A percentile compares a stretch with the other conserved stretches of the same genome.
Evolutionary conservation across 2,888 invertebrate species (phyloP).

Genomic region (Plebejus anna): DNA sequence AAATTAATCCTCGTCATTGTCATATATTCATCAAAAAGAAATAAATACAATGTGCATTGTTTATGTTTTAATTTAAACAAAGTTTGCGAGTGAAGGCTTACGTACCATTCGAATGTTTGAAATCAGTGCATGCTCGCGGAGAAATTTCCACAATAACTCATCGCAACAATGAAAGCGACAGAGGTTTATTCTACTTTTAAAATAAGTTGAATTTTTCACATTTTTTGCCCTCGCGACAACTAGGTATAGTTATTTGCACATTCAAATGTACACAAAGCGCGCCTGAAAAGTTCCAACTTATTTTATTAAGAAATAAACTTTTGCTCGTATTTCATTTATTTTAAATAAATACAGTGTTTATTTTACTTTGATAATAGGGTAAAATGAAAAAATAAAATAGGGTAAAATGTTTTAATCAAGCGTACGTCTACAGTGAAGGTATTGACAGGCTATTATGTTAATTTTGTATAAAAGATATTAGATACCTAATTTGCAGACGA

Average conservation of each 20-base stretch:
- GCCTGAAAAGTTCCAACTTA: slow-evolving; percentile 8
- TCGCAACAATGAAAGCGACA: slow-evolving; percentile 24
- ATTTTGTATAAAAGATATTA: neutral
- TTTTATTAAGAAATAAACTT: neutral
- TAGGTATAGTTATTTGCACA: neutral
- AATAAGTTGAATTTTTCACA: slow-evolving; percentile 1
- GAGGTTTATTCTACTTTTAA: slow-evolving; percentile 25
- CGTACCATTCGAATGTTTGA: slow-evolving; percentile 22
- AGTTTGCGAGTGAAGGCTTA: slow-evolving; percentile 15
- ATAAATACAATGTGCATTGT: neutral
- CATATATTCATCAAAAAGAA: neutral
- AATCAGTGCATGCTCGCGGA: slow-evolving; percentile 20
- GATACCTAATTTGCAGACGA: neutral
- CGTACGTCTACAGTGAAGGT: neutral
- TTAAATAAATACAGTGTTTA: neutral
- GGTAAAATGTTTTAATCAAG: neutral
- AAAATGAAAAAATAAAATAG: neutral
- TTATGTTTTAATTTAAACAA: slow-evolving; percentile 14
- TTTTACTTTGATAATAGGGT: neutral
- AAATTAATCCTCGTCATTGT: neutral
- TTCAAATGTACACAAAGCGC: slow-evolving; percentile 9
- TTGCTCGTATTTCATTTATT: neutral
- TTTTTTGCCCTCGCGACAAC: slow-evolving; percentile 12
- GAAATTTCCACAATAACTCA: slow-evolving; percentile 22
- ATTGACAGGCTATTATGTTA: neutral